Evolutionary conservation across 2,113 vertebrate species (phyloP).

Genomic region (Hemicordylus capensis): DNA sequence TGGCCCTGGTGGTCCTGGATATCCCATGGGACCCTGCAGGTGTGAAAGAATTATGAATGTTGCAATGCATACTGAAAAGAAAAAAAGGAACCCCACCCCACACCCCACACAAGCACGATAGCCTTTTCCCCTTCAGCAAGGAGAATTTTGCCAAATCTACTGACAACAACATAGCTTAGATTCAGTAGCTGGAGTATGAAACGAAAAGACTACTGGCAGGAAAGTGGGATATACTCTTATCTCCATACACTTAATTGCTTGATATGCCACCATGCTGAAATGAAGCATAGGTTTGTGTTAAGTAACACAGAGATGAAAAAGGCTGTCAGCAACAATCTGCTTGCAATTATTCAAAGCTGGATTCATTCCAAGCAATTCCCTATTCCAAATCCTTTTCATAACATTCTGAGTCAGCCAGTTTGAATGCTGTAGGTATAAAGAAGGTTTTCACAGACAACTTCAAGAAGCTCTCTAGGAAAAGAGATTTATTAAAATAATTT

Average conservation of each 20-base stretch:
- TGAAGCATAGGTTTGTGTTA: slow-evolving; percentile 27
- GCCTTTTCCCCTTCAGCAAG: background rate
- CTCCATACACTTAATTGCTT: slow-evolving; percentile 7
- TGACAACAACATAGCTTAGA: slow-evolving; percentile 19
- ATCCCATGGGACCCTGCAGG: slow-evolving; percentile 89
- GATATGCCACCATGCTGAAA: slow-evolving; percentile 11
- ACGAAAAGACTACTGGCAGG: background rate
- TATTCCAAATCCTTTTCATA: slow-evolving; percentile 29
- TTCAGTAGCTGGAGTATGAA: slow-evolving; percentile 19
- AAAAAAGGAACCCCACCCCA: no score
- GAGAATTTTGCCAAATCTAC: background rate
- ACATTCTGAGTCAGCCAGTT: slow-evolving; percentile 23
- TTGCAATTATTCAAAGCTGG: slow-evolving; percentile 47
- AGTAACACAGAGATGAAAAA: slow-evolving; percentile 41
- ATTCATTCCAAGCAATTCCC: slow-evolving; percentile 9
- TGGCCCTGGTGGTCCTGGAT: slow-evolving; percentile 80
- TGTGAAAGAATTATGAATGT: slow-evolving; percentile 37
- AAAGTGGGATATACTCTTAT: slow-evolving; percentile 8
- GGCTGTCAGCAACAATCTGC: slow-evolving; percentile 26
- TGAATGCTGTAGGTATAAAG: background rate
- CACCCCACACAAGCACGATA: background rate
- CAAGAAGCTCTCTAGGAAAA: slow-evolving; percentile 24
- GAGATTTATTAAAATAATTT: background rate
- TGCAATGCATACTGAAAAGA: slow-evolving; percentile 31
- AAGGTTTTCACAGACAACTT: slow-evolving; percentile 13